phyloP scores from a whole-genome alignment of 2,888 invertebrate genomes.

The Muschampia plurimacula region DNA sequence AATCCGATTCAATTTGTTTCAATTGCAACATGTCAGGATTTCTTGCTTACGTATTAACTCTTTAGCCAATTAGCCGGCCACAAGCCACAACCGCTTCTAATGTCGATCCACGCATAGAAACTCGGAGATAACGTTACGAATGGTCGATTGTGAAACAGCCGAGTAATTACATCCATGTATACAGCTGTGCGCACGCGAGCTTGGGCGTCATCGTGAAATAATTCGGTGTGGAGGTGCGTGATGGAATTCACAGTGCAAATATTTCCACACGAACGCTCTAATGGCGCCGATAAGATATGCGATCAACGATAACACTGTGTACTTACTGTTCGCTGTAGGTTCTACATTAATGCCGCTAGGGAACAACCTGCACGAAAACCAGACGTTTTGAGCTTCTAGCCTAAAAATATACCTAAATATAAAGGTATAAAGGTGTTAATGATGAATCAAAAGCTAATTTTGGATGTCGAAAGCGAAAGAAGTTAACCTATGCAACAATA shows the following conservation, averaged over 20 bases:
- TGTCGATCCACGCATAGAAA: slow-evolving; percentile 16
- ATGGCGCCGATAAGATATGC: slow-evolving; percentile 36
- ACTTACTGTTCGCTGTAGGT: slow-evolving; percentile 17
- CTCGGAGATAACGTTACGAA: slow-evolving; percentile 29
- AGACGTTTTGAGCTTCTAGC: neutral
- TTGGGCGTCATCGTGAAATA: slow-evolving; percentile 54
- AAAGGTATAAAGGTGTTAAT: neutral
- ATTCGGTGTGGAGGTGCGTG: slow-evolving; percentile 50
- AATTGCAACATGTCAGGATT: slow-evolving; percentile 14
- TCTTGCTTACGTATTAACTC: slow-evolving; percentile 12
- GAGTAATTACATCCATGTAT: slow-evolving; percentile 16
- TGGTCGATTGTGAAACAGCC: slow-evolving; percentile 31
- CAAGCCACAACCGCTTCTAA: neutral
- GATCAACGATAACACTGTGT: slow-evolving; percentile 31
- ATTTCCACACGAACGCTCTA: slow-evolving; percentile 54
- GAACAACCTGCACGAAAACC: slow-evolving; percentile 3
- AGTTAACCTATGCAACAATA: neutral
- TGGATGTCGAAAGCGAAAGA: neutral
- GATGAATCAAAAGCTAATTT: neutral
- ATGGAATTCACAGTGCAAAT: slow-evolving; percentile 66
- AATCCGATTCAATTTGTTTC: slow-evolving; percentile 3
- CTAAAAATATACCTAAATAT: neutral
- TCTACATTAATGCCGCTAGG: slow-evolving; percentile 10
- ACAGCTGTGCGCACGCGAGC: slow-evolving; percentile 24
- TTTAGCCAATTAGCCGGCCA: slow-evolving; percentile 18